Evolutionary conservation across 2,113 vertebrate genomes (phyloP).

Genomic region (Megaceryle maxima): DNA sequence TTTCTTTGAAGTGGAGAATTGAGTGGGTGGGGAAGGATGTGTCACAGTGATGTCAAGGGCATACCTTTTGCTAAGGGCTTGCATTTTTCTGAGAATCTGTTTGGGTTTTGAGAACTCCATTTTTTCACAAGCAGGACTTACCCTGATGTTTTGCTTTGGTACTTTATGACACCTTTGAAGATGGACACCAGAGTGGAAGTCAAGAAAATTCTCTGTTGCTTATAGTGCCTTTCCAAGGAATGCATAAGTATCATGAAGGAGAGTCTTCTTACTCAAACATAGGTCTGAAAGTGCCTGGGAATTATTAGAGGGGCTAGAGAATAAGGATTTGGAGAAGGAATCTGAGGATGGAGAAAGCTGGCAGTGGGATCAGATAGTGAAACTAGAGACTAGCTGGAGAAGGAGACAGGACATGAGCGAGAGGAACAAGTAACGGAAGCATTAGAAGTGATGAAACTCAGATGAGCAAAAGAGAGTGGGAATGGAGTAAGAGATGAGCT

Average conservation of each 20-base stretch:
- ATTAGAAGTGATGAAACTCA: background rate
- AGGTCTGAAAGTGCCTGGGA: background rate
- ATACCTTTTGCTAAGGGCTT: background rate
- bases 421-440: background rate
- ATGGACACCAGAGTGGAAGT: background rate
- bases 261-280: background rate
- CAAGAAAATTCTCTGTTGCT: background rate
- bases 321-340: background rate
- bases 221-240: background rate
- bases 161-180: background rate
- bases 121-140: background rate
- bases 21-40: background rate
- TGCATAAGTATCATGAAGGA: background rate
- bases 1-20: background rate
- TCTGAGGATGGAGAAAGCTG: background rate
- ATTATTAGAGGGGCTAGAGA: background rate
- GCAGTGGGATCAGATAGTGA: background rate
- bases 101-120: background rate
- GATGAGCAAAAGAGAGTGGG: background rate
- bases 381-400: background rate
- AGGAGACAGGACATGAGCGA: background rate
- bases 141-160: background rate
- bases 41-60: background rate
- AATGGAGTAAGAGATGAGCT: background rate
- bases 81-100: background rate